phyloP scores from a whole-genome alignment of 2,888 invertebrate genomes.

The Cerastis rubricosa region DNA sequence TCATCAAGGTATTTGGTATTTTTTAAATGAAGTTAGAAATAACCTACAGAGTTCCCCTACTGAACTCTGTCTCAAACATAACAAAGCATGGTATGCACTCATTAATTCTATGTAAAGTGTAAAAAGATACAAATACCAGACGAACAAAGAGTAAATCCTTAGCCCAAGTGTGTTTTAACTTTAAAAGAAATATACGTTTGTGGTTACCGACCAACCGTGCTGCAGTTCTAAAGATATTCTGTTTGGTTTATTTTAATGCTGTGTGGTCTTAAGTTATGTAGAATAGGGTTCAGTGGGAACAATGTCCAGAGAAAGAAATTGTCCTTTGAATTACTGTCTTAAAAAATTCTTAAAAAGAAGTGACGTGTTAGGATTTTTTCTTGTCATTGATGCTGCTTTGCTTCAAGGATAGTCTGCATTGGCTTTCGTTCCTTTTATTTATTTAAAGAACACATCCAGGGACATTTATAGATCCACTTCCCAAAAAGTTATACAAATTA shows the following conservation, averaged over 20 bases:
- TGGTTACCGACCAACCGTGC: slow-evolving; percentile 24
- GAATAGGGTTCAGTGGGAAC: slow-evolving; percentile 13
- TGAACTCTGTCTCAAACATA: not conserved
- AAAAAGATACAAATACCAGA: slow-evolving; percentile 40
- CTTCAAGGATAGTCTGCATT: not conserved
- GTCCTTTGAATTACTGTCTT: slow-evolving; percentile 23
- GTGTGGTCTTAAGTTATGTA: slow-evolving; percentile 41
- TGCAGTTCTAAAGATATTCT: slow-evolving; percentile 25
- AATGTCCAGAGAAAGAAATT: slow-evolving; percentile 3
- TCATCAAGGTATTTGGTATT: not conserved
- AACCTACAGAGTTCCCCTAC: not conserved
- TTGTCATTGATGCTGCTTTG: slow-evolving; percentile 2
- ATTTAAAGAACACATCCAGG: too few species aligned
- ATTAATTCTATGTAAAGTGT: slow-evolving; percentile 45
- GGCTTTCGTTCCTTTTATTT: not conserved
- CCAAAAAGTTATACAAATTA: not conserved
- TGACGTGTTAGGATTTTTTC: not conserved
- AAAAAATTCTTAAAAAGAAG: slow-evolving; percentile 1
- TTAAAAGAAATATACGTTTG: slow-evolving; percentile 24
- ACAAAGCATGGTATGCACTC: slow-evolving; percentile 32
- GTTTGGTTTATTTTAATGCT: slow-evolving; percentile 27
- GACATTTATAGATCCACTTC: not conserved
- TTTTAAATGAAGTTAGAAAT: not conserved
- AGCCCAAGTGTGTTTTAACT: slow-evolving; percentile 30
- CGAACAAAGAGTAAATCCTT: slow-evolving; percentile 41